Evolutionary conservation across 1,140 invertebrate genomes (phyloP).

Genomic region (Pogonomyrmex californicus): DNA sequence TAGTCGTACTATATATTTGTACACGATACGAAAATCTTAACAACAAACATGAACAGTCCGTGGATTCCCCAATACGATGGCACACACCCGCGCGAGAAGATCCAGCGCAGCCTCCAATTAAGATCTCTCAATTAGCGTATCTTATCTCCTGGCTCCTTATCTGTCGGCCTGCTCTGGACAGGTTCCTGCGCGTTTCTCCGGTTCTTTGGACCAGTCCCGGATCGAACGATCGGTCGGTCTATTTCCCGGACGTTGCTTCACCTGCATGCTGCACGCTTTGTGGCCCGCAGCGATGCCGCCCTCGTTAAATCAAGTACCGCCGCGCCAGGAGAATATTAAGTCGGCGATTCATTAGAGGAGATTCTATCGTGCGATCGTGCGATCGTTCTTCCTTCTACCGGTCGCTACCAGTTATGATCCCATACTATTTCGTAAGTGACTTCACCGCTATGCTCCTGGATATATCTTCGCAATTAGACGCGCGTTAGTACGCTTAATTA

Average conservation of each 20-base stretch:
- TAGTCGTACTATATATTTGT: neutral
- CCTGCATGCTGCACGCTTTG: constrained; percentile 61
- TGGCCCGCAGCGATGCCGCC: constrained; percentile 65
- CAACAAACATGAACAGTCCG: neutral
- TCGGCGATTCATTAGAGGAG: constrained; percentile 66
- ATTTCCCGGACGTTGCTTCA: constrained; percentile 66
- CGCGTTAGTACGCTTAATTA: constrained; percentile 41
- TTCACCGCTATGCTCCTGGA: constrained; percentile 12
- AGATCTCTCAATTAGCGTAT: constrained; percentile 83
- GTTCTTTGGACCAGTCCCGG: constrained; percentile 48
- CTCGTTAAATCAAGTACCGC: constrained; percentile 70
- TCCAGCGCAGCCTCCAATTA: constrained; percentile 76
- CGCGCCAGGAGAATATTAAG: constrained; percentile 67
- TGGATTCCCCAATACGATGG: constrained; percentile 24
- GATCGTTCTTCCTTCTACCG: constrained; percentile 1
- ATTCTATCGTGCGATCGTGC: constrained; percentile 35
- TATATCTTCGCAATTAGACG: constrained; percentile 49
- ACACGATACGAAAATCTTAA: neutral
- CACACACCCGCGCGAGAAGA: constrained; percentile 43
- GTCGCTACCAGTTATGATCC: constrained; percentile 12
- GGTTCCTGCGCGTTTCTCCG: constrained; percentile 69
- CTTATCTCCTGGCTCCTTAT: constrained; percentile 79
- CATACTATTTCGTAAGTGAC: constrained; percentile 34
- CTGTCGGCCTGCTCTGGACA: constrained; percentile 62
- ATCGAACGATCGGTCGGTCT: constrained; percentile 57